Evolutionary conservation across 2,113 vertebrate species (phyloP).

Genomic region (Otus sunia): DNA sequence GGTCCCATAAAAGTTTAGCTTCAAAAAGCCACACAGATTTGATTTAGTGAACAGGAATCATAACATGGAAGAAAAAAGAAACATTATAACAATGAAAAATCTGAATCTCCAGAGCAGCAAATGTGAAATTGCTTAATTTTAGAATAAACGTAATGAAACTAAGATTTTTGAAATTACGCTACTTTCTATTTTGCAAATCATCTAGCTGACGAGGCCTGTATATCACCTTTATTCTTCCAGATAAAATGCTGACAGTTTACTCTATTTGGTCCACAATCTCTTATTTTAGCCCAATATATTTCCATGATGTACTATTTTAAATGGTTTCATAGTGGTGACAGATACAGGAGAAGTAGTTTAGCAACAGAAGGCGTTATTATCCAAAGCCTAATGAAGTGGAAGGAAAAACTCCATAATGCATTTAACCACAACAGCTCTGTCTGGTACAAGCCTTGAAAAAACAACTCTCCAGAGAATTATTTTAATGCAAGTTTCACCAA

Average conservation of each 20-base stretch:
- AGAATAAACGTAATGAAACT: background rate
- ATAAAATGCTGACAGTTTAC: background rate
- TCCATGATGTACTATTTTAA: background rate
- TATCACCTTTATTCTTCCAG: background rate
- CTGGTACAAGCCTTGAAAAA: background rate
- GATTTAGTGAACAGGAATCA: background rate
- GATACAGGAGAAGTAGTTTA: background rate
- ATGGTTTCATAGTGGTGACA: background rate
- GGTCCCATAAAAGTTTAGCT: background rate
- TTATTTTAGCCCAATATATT: background rate
- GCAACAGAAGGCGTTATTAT: background rate
- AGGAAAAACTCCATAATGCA: background rate
- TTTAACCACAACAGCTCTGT: background rate
- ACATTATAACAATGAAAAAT: background rate
- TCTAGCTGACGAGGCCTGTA: accelerated
- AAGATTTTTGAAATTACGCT: background rate
- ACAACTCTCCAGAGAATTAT: background rate
- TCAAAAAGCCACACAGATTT: background rate
- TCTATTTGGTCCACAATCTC: background rate
- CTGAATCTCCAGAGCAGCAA: background rate
- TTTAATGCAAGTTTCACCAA: background rate
- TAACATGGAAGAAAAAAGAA: background rate
- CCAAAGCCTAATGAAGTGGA: background rate
- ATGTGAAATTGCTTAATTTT: background rate
- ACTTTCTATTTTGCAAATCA: accelerated